These are phyloP conservation scores for Dorcus hopei DNA, from an alignment of 2,888 invertebrate genomes.

Conservation along the genomic window DNA sequence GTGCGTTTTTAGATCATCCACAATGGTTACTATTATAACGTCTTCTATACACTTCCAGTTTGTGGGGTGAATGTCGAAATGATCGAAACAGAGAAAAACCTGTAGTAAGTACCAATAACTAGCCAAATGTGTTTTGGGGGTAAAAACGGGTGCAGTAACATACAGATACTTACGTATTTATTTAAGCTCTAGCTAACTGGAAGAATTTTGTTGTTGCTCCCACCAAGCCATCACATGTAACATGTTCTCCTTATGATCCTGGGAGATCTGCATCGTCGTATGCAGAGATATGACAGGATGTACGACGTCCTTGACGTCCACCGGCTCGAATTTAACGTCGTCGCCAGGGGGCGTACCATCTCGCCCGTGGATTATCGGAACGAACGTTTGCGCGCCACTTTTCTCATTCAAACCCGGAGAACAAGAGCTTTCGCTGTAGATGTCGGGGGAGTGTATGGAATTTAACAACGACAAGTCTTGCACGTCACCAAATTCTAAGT, in stretches of 20 bases:
- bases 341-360: background rate
- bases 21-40: no score
- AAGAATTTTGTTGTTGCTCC: conserved; percentile 40
- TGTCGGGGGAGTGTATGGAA: conserved; percentile 41
- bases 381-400: conserved; percentile 23
- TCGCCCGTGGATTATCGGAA: background rate
- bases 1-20: no score
- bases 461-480: conserved; percentile 55
- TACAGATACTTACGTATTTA: conserved; percentile 1
- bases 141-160: no score
- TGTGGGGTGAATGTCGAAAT: no score
- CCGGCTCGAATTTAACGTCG: conserved; percentile 3
- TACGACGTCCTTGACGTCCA: conserved; percentile 25
- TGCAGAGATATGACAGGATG: conserved; percentile 46
- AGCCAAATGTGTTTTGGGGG: no score
- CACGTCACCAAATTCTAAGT: conserved; percentile 54
- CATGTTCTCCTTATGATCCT: conserved; percentile 51
- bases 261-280: conserved; percentile 33
- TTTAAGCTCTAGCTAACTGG: background rate
- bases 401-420: conserved; percentile 42
- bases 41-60: no score
- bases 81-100: no score
- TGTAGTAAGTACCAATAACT: no score
- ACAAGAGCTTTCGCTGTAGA: conserved; percentile 47
- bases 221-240: conserved; percentile 58